Evolutionary conservation across 2,797 vertebrate species (phyloP), one percentile per base, ranked within the genome.

Genomic region (Paratrypauchen microcephalus): DNA sequence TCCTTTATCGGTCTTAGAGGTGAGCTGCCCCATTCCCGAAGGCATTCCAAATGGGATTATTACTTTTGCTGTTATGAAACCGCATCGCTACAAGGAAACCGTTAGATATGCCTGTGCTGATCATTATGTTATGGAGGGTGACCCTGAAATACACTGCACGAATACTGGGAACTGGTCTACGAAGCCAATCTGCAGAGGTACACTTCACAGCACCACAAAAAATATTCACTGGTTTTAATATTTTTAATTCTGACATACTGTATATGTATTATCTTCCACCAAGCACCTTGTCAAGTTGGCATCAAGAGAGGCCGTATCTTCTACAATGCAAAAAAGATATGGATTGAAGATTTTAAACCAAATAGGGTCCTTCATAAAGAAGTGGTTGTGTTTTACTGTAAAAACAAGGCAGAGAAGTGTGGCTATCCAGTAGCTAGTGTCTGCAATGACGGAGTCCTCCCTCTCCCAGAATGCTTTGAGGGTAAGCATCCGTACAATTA

Each of bases 141-240:
- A 91, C 0, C 81, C 80, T 19, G 92, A 92, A 68, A 89, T 92
- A 1, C 89, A 84, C 19, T 97, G 96, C 65, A 88, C 88, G 48
- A 94, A 94, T 74, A 90, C 90, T 23, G 96, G 96, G 7, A 89
- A 83, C 56, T 98, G 97, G 96, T 95, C 95, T 60, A 52, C 81
- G 28, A 87, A 88, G 80, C 96, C 96, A 2, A 76, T 73, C 58
- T 98, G 96, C 60, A 94, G 87, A 91, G 95, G 96, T 97, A 89
- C 71, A 80, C 83, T 58, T 24, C 28, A 59, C 28, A 18, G 4
- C 21, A 5, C 13, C 6, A 7, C 12, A 26, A 16, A 28, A 28
- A 15, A 28, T 39, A 32, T 61, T 13, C 23, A 16, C 39, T 47
- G 15, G 6, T 63, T 41, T 47, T 6, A 47, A 47, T 0, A 13